These are phyloP conservation scores for Tiaroga cobitis DNA, from an alignment of 2,797 vertebrate genomes.

Conservation along the genomic window DNA sequence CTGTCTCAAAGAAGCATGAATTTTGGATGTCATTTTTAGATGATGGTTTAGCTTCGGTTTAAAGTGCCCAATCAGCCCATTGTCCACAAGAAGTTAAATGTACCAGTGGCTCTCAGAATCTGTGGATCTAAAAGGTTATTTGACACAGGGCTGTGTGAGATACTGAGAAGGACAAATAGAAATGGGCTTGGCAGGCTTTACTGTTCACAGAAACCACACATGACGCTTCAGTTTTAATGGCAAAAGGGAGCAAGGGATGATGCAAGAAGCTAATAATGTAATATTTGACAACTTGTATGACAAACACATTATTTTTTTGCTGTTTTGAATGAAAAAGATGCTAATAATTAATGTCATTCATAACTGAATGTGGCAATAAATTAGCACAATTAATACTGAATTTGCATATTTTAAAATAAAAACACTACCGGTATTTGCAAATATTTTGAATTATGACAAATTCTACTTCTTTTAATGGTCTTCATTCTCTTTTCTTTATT, in stretches of 20 bases:
- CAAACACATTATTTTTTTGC: background rate
- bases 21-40: slow-evolving; percentile 28
- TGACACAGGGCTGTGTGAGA: background rate
- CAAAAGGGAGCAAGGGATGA: background rate
- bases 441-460: background rate
- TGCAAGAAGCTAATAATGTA: background rate
- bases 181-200: background rate
- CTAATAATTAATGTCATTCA: background rate
- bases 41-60: slow-evolving; percentile 18
- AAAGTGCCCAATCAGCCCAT: background rate
- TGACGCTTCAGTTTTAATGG: background rate
- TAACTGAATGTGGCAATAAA: background rate
- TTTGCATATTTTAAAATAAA: too few relatives aligned
- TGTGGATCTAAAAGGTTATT: background rate
- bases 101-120: background rate
- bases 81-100: background rate
- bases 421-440: background rate
- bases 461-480: background rate
- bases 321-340: background rate
- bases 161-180: background rate
- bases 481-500: background rate
- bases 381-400: background rate
- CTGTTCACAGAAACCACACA: background rate
- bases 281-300: background rate
- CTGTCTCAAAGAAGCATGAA: slow-evolving; percentile 33